These are phyloP conservation scores for Danaus chrysippus DNA, from an alignment of 2,888 invertebrate genomes.

Conservation along the genomic window DNA sequence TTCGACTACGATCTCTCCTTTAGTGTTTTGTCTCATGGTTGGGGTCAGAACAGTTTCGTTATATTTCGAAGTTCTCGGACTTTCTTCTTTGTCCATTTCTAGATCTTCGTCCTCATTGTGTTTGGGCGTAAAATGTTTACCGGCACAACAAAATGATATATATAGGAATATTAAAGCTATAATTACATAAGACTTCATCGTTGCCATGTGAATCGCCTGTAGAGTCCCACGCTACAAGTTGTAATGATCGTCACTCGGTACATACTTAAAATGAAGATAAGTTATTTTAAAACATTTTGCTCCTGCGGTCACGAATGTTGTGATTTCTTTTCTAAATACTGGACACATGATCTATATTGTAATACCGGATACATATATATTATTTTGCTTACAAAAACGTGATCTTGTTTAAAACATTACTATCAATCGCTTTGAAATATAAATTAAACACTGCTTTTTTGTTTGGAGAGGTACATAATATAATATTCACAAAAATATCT, in stretches of 20 bases:
- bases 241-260: slow-evolving; percentile 18
- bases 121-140: slow-evolving; percentile 9
- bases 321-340: slow-evolving; percentile 21
- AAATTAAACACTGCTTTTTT: no score
- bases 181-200: slow-evolving; percentile 17
- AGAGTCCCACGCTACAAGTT: slow-evolving; percentile 17
- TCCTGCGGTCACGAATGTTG: slow-evolving; percentile 26
- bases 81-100: slow-evolving; percentile 10
- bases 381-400: no score
- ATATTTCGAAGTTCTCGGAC: slow-evolving; percentile 13
- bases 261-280: slow-evolving; percentile 22
- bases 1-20: slow-evolving; percentile 53
- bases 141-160: slow-evolving; percentile 11
- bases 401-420: no score
- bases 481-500: no score
- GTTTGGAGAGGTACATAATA: no score
- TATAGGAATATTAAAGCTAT: slow-evolving; percentile 14
- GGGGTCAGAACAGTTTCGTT: slow-evolving; percentile 33
- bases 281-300: slow-evolving; percentile 32
- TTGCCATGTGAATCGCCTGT: slow-evolving; percentile 24
- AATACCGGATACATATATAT: not conserved
- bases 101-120: slow-evolving; percentile 15
- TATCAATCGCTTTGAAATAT: no score
- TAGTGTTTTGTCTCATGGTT: slow-evolving; percentile 30
- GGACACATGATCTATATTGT: slow-evolving; percentile 15